Percentiles rank a stretch among this genome's conserved stretches.
Evolutionary conservation across 2,888 invertebrate genomes (phyloP).

Genomic region (Chrysomela aeneicollis): DNA sequence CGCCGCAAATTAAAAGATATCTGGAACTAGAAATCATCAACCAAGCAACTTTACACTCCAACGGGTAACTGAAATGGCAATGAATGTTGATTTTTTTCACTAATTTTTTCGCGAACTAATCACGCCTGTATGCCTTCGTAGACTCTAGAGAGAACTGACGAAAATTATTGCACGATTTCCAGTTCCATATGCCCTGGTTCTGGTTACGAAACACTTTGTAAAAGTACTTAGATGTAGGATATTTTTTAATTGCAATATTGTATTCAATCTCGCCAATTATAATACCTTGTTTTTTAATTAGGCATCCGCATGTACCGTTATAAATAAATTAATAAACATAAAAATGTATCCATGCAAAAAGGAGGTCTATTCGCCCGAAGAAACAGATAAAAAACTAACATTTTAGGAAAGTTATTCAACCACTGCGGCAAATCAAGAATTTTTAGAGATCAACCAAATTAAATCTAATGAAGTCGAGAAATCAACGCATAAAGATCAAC

Average conservation of each 20-base stretch:
- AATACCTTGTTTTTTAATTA: neutral
- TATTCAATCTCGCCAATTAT: neutral
- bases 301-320: neutral
- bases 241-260: neutral
- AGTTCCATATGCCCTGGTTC: neutral
- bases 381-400: neutral
- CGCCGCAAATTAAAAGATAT: no score
- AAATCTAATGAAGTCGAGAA: no score
- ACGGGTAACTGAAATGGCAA: no score
- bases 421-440: no score
- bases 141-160: neutral
- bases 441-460: no score
- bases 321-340: neutral
- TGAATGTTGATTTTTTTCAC: neutral
- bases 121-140: no score
- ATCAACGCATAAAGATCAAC: no score
- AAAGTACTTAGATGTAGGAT: neutral
- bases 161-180: neutral
- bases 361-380: neutral
- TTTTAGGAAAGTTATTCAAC: no score
- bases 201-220: neutral
- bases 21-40: no score
- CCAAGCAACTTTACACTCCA: no score
- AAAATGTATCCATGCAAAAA: neutral
- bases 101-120: neutral